Evolutionary conservation across 2,113 vertebrate genomes (phyloP), one percentile per base, ranked within the genome.

Genomic region (Pelecanoides urinatrix): DNA sequence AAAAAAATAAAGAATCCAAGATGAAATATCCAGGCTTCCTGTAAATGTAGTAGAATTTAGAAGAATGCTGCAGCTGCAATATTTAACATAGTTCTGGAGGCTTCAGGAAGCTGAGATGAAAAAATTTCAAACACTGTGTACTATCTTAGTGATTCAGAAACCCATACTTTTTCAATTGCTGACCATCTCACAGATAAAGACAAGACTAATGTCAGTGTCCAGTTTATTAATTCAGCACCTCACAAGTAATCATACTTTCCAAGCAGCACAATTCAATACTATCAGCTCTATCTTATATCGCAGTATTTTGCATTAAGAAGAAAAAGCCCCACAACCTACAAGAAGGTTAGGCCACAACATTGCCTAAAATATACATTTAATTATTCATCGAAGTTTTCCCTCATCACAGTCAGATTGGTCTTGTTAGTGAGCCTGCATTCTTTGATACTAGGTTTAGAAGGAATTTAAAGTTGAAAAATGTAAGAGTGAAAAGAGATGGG

Each of bases 401-500:
- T 92, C 72, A 74, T 81, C 38, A 62, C 25, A 73, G 42, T 23
- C 45, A 79, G 63, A 79, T 27, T 78, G 15, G 45, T 89, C 83
- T 94, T 91, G 52, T 66, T 87, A 89, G 40, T 53, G 42, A 85
- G n/a, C 25, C 50, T 83, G 16, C 20, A 65, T 68, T 89, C 82
- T 96, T 92, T 92, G 70, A 85, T 94, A 86, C n/a, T 59, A 53
- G 19, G 67, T 66, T 76, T 85, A 75, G 70, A 81, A 88, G 68
- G 67, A 87, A 82, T 94, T 74, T 30, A 22, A 94, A 90, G 47
- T 29, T 93, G 67, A 80, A 86, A 90, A 94, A 75, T 4, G 2
- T 49, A 92, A 47, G 36, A 58, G 23, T 29, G 15, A 88, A 56
- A 67, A 97, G 75, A 96, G 13, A 84, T 45, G 21, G 73, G 25